Evolutionary conservation across 2,888 invertebrate species (phyloP), one percentile per base, ranked within the genome.

Genomic region (Entomobrya proxima): DNA sequence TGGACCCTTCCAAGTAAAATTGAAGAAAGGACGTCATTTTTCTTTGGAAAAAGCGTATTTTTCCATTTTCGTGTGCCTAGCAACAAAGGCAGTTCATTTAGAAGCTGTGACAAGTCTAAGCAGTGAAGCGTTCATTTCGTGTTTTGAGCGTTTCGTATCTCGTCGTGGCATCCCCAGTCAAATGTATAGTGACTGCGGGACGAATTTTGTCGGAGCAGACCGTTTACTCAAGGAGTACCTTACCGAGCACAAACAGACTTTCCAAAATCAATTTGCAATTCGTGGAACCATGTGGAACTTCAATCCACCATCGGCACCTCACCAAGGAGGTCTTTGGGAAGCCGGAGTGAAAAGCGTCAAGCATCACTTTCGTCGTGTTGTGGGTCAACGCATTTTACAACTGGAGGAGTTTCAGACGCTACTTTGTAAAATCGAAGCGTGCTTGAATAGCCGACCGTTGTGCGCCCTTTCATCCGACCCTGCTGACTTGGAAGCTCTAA

Each of bases 261-360:
- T n/a, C n/a, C 44, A 32, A 9, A 9, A 72, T 1, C 24, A 72
- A n/a, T 2, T 67, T 2, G 3, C 44, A 7, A 30, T 2, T 1
- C 21, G 15, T 18, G 85, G 86, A 1, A 89, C 90, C 11, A 72
- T 83, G 5, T 92, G 91, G 91, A 88, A 91, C 52, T 92, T 92
- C 75, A 91, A 89, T 24, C 91, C 91, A 3, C 91, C 91, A 4
- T 81, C 84, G 32, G 89, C 91, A 2, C 91, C 91, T 0, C 91
- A 92, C 76, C 91, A 91, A 55, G 91, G 91, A 3, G 91, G 91
- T 0, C 75, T 91, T 4, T 91, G 91, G 91, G 91, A 92, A 82
- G 90, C 91, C 0, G 91, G 90, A 3, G 91, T 92, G 0, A 91
- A 91, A 55, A 90, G 90, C 0, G 86, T 90, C 0, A 92, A 92